These are phyloP conservation scores for Felis chaus DNA, from an alignment of 2,113 vertebrate species.

Conservation along the genomic window DNA sequence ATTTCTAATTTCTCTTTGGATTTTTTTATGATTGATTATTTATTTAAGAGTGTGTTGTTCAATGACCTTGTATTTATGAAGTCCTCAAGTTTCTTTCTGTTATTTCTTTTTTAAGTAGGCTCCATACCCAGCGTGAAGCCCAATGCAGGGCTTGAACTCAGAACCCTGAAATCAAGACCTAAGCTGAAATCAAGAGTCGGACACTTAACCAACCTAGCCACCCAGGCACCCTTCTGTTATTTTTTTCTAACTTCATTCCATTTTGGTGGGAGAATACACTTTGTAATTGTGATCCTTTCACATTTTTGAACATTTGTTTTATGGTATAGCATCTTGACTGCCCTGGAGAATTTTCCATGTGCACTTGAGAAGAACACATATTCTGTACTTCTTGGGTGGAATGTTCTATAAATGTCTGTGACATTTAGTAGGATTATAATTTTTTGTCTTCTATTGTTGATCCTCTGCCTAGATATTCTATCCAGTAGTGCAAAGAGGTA, in stretches of 20 bases:
- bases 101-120: background rate
- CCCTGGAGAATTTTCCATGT: background rate
- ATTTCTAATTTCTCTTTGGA: background rate
- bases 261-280: background rate
- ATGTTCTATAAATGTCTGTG: background rate
- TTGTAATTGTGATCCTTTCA: background rate
- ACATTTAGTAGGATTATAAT: background rate
- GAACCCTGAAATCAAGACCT: too few relatives aligned
- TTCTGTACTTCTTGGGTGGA: background rate
- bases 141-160: too few relatives aligned
- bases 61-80: background rate
- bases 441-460: background rate
- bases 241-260: background rate
- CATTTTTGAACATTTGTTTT: background rate
- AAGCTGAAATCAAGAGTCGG: too few relatives aligned
- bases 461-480: background rate
- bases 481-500: background rate
- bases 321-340: background rate
- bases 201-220: too few relatives aligned
- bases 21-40: background rate
- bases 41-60: background rate
- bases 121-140: too few relatives aligned
- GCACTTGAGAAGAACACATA: background rate
- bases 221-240: background rate
- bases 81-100: background rate